Evolutionary conservation across 2,797 vertebrate genomes (phyloP).

Genomic region (Pseudomugil tenellus): DNA sequence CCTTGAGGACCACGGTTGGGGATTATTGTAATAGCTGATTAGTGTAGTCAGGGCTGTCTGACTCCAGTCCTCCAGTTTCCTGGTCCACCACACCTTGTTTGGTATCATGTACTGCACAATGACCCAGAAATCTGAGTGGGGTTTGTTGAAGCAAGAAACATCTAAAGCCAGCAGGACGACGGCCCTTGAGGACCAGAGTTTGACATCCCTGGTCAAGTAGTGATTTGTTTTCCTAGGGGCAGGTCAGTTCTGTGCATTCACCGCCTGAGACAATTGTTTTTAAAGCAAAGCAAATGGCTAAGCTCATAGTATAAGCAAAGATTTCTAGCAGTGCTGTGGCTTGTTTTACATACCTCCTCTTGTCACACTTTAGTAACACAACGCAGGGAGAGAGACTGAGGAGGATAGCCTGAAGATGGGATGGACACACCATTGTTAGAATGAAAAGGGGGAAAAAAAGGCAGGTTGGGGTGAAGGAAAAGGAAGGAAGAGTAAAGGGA

Average conservation of each 20-base stretch:
- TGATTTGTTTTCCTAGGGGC: background rate
- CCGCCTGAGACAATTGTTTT: slow-evolving; percentile 3
- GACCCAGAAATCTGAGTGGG: too few species aligned
- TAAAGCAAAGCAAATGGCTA: slow-evolving; percentile 47
- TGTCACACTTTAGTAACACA: slow-evolving; percentile 85
- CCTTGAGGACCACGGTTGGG: too few species aligned
- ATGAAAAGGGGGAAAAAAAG: slow-evolving; percentile 38
- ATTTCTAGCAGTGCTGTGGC: slow-evolving; percentile 27
- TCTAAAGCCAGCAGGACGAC: too few species aligned
- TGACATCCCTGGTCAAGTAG: background rate
- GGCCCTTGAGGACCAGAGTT: too few species aligned
- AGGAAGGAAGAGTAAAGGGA: background rate
- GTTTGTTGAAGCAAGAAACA: too few species aligned
- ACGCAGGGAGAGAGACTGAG: slow-evolving; percentile 79
- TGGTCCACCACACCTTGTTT: too few species aligned
- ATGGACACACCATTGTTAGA: slow-evolving; percentile 74
- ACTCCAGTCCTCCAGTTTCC: too few species aligned
- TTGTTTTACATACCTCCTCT: slow-evolving; percentile 79
- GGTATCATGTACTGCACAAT: too few species aligned
- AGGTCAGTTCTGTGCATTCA: background rate
- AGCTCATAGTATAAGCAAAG: slow-evolving; percentile 8
- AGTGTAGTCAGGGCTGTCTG: background rate
- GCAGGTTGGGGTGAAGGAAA: background rate
- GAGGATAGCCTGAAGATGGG: slow-evolving; percentile 78
- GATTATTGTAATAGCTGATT: background rate